Evolutionary conservation across 92 coral and sea anemone genomes (phyloP).

Genomic region (Micromussa lordhowensis): DNA sequence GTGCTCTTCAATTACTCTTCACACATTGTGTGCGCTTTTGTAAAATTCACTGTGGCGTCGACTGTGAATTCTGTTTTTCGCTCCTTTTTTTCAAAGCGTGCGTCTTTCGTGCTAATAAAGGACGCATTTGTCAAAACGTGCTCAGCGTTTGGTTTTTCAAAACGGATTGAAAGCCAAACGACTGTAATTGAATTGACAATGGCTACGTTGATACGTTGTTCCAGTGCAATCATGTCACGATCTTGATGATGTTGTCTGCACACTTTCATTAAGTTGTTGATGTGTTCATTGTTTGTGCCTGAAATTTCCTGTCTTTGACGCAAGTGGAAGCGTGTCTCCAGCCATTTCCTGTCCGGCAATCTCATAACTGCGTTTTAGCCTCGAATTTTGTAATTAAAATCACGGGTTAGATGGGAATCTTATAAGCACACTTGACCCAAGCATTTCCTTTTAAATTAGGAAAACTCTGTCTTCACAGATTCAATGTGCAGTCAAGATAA

Average conservation of each 20-base stretch:
- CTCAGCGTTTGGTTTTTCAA: not conserved
- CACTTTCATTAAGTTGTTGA: slow-evolving; percentile 15
- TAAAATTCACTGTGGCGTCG: slow-evolving; percentile 10
- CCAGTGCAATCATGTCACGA: slow-evolving; percentile 2
- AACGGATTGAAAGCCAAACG: slow-evolving; percentile 27
- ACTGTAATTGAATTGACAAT: slow-evolving; percentile 11
- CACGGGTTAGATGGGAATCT: slow-evolving; percentile 13
- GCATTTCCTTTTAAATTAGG: slow-evolving; percentile 20
- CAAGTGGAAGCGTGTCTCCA: slow-evolving; percentile 21
- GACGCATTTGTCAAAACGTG: slow-evolving; percentile 27
- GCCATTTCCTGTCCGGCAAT: slow-evolving; percentile 39
- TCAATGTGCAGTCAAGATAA: not conserved
- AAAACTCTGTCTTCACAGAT: not conserved
- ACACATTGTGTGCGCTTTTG: slow-evolving; percentile 30
- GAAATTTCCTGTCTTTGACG: slow-evolving; percentile 40
- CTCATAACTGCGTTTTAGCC: slow-evolving; percentile 18
- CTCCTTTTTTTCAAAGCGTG: slow-evolving; percentile 11
- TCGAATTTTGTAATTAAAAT: slow-evolving; percentile 10
- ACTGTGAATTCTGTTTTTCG: slow-evolving; percentile 2
- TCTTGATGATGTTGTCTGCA: slow-evolving; percentile 23
- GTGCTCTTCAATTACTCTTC: slow-evolving; percentile 22
- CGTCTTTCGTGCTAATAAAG: slow-evolving; percentile 7
- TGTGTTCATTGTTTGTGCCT: slow-evolving; percentile 15
- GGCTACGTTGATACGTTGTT: not conserved
- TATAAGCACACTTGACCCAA: not conserved